These are phyloP conservation scores for Elysia chlorotica DNA, from an alignment of 1,140 invertebrate genomes.

Conservation along the genomic window DNA sequence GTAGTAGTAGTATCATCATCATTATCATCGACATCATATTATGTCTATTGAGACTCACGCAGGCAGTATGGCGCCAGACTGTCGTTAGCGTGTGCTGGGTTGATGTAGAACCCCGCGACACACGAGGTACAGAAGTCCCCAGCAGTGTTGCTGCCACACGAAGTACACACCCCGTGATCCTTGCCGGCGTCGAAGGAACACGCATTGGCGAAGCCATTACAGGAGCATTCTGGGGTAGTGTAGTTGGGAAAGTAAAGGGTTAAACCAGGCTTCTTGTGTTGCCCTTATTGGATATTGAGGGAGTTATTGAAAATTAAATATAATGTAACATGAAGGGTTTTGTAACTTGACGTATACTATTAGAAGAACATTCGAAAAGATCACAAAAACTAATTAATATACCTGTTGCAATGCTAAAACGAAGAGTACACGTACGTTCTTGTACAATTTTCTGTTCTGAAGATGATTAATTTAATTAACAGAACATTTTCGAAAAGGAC, in stretches of 20 bases:
- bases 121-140: conserved; percentile 89
- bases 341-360: neutral
- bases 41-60: too few relatives aligned
- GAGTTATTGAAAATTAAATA: neutral
- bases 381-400: neutral
- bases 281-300: neutral
- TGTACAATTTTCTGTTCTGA: too few relatives aligned
- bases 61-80: neutral
- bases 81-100: neutral
- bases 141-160: conserved; percentile 72
- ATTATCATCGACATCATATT: too few relatives aligned
- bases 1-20: too few relatives aligned
- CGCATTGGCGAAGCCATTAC: conserved; percentile 14
- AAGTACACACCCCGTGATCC: conserved; percentile 19
- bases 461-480: too few relatives aligned
- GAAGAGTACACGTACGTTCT: too few relatives aligned
- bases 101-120: conserved; percentile 44
- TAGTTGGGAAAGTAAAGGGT: neutral
- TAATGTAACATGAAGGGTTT: neutral
- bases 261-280: neutral
- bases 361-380: neutral
- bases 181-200: conserved; percentile 13
- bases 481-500: too few relatives aligned
- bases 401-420: too few relatives aligned
- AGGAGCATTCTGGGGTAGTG: conserved; percentile 20